Base-by-base conservation (phyloP, 2,888 invertebrate genomes). In the Cantharis lateralis region DNA sequence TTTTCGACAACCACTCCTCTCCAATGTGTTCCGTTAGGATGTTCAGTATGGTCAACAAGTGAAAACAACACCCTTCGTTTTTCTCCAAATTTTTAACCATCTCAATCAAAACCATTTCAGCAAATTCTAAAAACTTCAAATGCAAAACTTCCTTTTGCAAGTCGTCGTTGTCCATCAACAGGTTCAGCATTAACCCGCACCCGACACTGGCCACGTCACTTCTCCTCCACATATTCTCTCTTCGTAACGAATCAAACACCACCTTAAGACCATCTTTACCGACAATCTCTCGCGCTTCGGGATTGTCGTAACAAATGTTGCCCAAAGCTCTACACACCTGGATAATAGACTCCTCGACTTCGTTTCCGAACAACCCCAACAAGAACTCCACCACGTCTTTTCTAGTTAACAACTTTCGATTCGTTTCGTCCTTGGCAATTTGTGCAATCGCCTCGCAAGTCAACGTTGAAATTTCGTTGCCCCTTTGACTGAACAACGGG, bases 251-350 rank as follows among this genome's bases (percentile, higher is more conserved):
- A 26, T 75, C 71, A n/a, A 87, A 78, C 62, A 88, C 81, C 28
- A 79, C 82, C 32, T 84, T 79, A 64, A 88, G 80, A 15, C 87
- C 87, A 69, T 84, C 83, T 78, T 84, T 83, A 69, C 85, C 84
- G 62, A 88, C 82, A 71, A 93, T 86, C 77, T 90, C 90, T 79
- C 93, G 89, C 15, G 92, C 91, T 83, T 90, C 89, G 89, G 96
- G 94, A 89, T 96, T 96, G 85, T 96, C 94, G 87, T 94, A 97
- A 86, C 96, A 96, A 84, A 97, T 93, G 87, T 97, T 97, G 61
- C 96, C 97, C 18, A 97, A 89, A 3, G 96, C 95, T 83, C 97
- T 91, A 82, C 95, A 95, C 62, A 93, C 91, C 85, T 97, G 95
- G 81, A 93, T 93, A 10, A 93, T 76, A 15, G 83, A 76, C 71